Base-by-base conservation (phyloP, 2,888 invertebrate genomes). In the Oscheius onirici region DNA sequence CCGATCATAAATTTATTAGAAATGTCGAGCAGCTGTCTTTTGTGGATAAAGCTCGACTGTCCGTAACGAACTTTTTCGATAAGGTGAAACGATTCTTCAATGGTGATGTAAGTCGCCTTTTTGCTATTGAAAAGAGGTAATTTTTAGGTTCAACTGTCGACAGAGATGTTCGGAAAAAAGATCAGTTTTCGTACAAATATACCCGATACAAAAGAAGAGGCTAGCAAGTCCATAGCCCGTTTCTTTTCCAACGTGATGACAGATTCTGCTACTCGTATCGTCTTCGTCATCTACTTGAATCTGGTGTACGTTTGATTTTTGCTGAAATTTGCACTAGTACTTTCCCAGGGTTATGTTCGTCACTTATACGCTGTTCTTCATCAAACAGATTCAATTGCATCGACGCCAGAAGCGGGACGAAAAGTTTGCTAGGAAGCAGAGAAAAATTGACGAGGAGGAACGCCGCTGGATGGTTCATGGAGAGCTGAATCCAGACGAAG, bases 211-310 rank as follows among this genome's bases (percentile, higher is more conserved):
- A 52, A 55, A 24, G 52, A 52, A 24, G 66, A 66, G 22, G 52
- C 52, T 5, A 66, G 26, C 17, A 52, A 52, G 22, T 54, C 66
- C 8, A 24, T 66, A 13, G 17, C 41, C 6, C 41, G 44, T 15
- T 66, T 66, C 54, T 66, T 54, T 40, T 54, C 54, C 11, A 66
- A 52, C 22, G 34, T 66, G 3, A 52, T 26, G 8, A 10, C 52
- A 20, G 66, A 66, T 34, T 52, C 66, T 24, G 44, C 66, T 17
- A 66, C 66, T 10, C 34, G 66, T 17, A 24, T 66, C 17, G 34
- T 66, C 17, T 66, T 66, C 34, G 41, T 66, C n/a, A 66, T 66
- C 15, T 66, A 66, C 22, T 20, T 66, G 40, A 66, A 66, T 41
- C 40, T 66, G 1, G 66, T 55, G 66, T 66, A 54, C 28, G 66